These are phyloP conservation scores for Ptychoptera albimana DNA, from an alignment of 2,888 invertebrate genomes.

Conservation along the genomic window DNA sequence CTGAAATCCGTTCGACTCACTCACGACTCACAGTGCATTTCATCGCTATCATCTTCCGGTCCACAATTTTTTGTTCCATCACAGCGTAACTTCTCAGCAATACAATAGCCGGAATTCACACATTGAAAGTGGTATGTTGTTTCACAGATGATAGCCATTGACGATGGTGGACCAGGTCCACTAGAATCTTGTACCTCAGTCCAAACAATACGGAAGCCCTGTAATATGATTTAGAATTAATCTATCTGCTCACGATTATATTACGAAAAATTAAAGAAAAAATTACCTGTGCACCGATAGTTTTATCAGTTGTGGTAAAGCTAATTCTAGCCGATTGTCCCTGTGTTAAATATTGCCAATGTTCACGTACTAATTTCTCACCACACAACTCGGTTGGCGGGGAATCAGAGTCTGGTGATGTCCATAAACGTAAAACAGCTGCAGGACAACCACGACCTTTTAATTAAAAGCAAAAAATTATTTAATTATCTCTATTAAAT, in stretches of 20 bases:
- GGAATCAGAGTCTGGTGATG: constrained; percentile 48
- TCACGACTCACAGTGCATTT: constrained; percentile 36
- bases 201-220: constrained; percentile 89
- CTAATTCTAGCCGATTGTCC: constrained; percentile 79
- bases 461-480: constrained; percentile 4
- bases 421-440: constrained; percentile 80
- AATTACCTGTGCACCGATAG: constrained; percentile 60
- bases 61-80: constrained; percentile 68
- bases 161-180: constrained; percentile 27
- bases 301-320: constrained; percentile 89
- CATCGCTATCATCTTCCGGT: constrained; percentile 32
- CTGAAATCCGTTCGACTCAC: constrained; percentile 35
- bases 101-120: constrained; percentile 56
- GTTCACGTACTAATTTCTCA: constrained; percentile 55
- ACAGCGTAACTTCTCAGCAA: constrained; percentile 58
- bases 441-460: constrained; percentile 81
- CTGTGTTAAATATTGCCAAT: constrained; percentile 74
- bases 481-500: no score
- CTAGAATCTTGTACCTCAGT: constrained; percentile 69
- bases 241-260: neutral
- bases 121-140: constrained; percentile 57
- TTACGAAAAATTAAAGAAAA: neutral
- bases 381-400: constrained; percentile 82
- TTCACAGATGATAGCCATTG: constrained; percentile 28
- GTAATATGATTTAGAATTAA: neutral